Conservation (phyloP, 2,113 vertebrate species). For the Tachuris rubrigastra region DNA sequence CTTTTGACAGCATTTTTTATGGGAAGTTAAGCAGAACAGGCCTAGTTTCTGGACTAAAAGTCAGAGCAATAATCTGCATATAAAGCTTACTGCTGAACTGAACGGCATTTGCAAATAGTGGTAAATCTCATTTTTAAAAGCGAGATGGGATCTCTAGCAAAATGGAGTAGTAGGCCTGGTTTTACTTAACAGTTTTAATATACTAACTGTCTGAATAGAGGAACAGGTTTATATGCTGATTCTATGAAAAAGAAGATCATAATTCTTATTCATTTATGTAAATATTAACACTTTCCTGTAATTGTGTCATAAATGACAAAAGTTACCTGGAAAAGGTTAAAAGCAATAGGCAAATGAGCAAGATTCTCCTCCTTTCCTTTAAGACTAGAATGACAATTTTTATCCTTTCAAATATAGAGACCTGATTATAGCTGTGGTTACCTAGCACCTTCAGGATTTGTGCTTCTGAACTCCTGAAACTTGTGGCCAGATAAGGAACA, state of each 20-base stretch:
- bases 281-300: neutral
- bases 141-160: neutral
- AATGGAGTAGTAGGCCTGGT: neutral
- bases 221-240: neutral
- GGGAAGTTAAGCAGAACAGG: constrained; percentile 60
- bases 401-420: neutral
- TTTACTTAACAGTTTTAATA: constrained; percentile 24
- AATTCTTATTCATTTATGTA: neutral
- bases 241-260: neutral
- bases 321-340: neutral
- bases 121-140: constrained; percentile 6
- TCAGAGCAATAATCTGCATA: neutral
- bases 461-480: neutral
- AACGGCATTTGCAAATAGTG: constrained; percentile 1
- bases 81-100: constrained; percentile 14
- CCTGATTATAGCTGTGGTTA: neutral
- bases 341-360: neutral
- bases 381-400: neutral
- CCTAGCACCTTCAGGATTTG: neutral
- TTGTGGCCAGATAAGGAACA: neutral
- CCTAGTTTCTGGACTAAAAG: constrained; percentile 25
- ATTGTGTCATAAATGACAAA: neutral
- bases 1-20: constrained; percentile 55
- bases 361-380: neutral
- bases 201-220: neutral